phyloP scores from a whole-genome alignment of 2,797 vertebrate species.

The Sebastes matsubarae region DNA sequence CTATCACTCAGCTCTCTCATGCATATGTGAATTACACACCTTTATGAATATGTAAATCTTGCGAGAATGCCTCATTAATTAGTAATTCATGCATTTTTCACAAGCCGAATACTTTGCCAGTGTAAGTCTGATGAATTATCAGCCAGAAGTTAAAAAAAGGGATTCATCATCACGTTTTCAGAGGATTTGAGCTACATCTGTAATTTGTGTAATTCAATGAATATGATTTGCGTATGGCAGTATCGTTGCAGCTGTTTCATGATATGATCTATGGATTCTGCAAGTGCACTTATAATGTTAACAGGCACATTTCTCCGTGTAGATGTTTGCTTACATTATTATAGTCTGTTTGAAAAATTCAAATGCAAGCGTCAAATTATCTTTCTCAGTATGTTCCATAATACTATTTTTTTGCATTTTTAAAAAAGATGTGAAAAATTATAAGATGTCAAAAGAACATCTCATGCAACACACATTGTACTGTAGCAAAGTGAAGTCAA shows the following conservation, averaged over 20 bases:
- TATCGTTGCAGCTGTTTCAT: slow-evolving; percentile 66
- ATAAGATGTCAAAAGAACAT: slow-evolving; percentile 11
- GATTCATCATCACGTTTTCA: slow-evolving; percentile 83
- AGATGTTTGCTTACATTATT: slow-evolving; percentile 59
- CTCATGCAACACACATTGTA: not conserved
- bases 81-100: slow-evolving; percentile 89
- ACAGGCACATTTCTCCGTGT: slow-evolving; percentile 46
- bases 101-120: slow-evolving; percentile 81
- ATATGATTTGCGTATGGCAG: slow-evolving; percentile 64
- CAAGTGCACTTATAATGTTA: slow-evolving; percentile 55
- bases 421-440: not conserved
- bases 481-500: not conserved
- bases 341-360: slow-evolving; percentile 36
- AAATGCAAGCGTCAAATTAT: slow-evolving; percentile 27
- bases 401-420: slow-evolving; percentile 23
- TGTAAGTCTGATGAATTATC: slow-evolving; percentile 82
- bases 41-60: slow-evolving; percentile 89
- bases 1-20: slow-evolving; percentile 83
- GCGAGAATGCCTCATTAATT: slow-evolving; percentile 88
- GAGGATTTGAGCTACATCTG: slow-evolving; percentile 78
- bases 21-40: slow-evolving; percentile 88
- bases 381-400: slow-evolving; percentile 23
- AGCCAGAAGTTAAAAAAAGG: slow-evolving; percentile 74
- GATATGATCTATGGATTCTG: slow-evolving; percentile 63
- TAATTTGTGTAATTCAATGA: slow-evolving; percentile 79